phyloP scores from a whole-genome alignment of 2,888 invertebrate species.

The Cheilosia vernalis region DNA sequence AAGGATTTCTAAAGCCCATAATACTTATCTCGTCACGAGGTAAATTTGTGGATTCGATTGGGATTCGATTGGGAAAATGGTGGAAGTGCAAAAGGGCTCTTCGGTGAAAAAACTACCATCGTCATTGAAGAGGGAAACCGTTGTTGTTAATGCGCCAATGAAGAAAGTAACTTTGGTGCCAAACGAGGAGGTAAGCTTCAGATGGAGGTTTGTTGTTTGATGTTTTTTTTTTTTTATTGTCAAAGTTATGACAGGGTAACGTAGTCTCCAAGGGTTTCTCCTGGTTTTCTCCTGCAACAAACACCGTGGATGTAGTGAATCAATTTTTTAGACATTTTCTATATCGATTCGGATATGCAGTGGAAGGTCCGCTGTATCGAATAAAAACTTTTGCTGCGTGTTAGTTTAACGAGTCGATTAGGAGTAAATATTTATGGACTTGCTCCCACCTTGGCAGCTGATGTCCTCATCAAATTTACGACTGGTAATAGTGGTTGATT shows the following conservation, averaged over 20 bases:
- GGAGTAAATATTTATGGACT: slow-evolving; percentile 26
- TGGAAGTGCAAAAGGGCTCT: slow-evolving; percentile 83
- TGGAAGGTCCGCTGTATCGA: neutral
- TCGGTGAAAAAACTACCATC: slow-evolving; percentile 81
- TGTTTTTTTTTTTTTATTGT: slow-evolving; percentile 21
- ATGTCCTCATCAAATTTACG: neutral
- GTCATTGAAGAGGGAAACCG: slow-evolving; percentile 82
- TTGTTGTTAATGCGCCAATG: slow-evolving; percentile 82
- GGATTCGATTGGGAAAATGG: slow-evolving; percentile 77
- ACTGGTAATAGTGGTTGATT: neutral
- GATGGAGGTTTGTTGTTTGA: slow-evolving; percentile 31
- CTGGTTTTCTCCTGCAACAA: neutral
- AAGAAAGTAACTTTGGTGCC: slow-evolving; percentile 83
- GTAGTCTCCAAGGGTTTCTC: neutral
- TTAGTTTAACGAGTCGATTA: slow-evolving; percentile 35
- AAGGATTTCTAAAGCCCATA: slow-evolving; percentile 17
- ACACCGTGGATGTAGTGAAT: neutral
- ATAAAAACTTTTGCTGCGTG: slow-evolving; percentile 27
- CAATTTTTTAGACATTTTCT: slow-evolving; percentile 7
- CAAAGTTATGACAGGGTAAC: slow-evolving; percentile 4
- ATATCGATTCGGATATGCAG: slow-evolving; percentile 25
- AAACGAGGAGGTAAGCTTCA: slow-evolving; percentile 82
- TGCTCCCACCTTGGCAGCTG: neutral
- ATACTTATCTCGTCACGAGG: slow-evolving; percentile 25
- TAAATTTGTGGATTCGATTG: slow-evolving; percentile 5